Conservation (phyloP, 2,797 vertebrate species). For the Megaceryle alcyon region DNA sequence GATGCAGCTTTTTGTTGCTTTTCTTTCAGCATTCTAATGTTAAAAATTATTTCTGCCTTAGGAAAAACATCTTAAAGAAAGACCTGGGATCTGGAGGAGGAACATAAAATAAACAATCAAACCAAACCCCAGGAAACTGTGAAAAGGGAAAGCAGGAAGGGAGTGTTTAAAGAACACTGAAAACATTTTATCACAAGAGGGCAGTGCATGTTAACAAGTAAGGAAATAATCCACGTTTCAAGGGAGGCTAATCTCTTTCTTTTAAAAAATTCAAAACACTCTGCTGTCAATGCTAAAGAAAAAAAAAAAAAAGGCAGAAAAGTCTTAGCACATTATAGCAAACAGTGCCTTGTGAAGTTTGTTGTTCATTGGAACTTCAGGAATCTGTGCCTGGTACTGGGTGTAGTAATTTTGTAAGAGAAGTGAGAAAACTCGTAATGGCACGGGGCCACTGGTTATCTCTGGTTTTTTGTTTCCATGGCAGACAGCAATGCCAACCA, state of each 20-base stretch:
- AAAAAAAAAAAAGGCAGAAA: not conserved
- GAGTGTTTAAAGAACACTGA: not conserved
- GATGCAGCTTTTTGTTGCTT: not conserved
- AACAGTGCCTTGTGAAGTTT: not conserved
- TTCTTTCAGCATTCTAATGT: not conserved
- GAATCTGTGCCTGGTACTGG: not conserved
- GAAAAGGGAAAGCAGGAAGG: not conserved
- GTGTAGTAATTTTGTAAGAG: not conserved
- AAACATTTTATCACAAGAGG: slow-evolving; percentile 48
- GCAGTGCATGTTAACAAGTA: slow-evolving; percentile 48
- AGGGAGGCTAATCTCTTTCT: not conserved
- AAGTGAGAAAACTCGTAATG: not conserved
- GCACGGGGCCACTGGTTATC: not conserved
- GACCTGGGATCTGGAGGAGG: not conserved
- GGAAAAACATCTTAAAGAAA: not conserved
- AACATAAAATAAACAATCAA: not conserved
- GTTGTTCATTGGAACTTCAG: not conserved
- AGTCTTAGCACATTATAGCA: not conserved
- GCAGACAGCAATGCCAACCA: not conserved
- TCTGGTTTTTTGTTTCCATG: not conserved
- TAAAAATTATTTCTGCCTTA: not conserved
- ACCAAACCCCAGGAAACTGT: not conserved
- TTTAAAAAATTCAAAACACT: not conserved
- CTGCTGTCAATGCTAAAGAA: not conserved
- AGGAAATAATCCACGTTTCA: not conserved